These are phyloP conservation scores for Chelidonichthys spinosus DNA, from an alignment of 2,797 vertebrate genomes.

Conservation along the genomic window DNA sequence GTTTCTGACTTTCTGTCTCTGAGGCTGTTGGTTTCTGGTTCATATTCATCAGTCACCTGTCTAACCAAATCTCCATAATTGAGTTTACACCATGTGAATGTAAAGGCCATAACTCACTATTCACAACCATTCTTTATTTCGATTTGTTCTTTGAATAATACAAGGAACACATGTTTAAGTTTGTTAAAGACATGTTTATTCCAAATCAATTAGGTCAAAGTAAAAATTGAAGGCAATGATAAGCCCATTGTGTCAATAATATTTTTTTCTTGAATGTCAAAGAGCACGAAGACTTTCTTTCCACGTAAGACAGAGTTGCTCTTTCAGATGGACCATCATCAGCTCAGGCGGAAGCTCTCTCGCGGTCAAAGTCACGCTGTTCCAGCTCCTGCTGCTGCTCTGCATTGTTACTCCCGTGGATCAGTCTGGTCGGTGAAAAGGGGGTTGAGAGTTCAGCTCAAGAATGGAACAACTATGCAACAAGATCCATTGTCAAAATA, in stretches of 20 bases:
- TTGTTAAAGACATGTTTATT: neutral
- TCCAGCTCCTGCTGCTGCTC: neutral
- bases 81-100: neutral
- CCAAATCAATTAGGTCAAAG: neutral
- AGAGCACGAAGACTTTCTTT: neutral
- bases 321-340: neutral
- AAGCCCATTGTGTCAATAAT: neutral
- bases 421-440: neutral
- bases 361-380: neutral
- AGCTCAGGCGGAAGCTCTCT: slow-evolving; percentile 2
- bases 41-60: neutral
- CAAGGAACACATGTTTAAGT: neutral
- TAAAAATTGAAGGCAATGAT: neutral
- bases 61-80: neutral
- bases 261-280: neutral
- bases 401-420: accelerated
- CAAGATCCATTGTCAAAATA: neutral
- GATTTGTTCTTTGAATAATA: neutral
- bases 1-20: no score
- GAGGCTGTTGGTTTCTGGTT: no score
- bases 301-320: neutral
- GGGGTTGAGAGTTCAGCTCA: neutral
- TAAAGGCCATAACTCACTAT: neutral
- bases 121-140: neutral
- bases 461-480: neutral